Percentiles rank a stretch among this genome's conserved stretches.
These are phyloP conservation scores for Engystomops pustulosus DNA, from an alignment of 2,113 vertebrate genomes.

Conservation along the genomic window DNA sequence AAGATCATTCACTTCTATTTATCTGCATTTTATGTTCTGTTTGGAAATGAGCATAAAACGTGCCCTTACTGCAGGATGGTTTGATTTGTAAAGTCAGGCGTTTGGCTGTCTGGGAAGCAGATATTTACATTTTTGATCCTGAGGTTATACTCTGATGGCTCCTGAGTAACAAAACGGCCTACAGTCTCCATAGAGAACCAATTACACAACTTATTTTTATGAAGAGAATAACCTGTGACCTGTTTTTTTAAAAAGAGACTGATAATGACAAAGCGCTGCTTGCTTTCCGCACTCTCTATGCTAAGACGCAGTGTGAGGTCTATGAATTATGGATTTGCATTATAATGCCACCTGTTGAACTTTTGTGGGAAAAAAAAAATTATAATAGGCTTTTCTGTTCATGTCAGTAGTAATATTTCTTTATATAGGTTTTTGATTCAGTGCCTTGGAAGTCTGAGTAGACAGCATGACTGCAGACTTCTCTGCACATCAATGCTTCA, in stretches of 20 bases:
- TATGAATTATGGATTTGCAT: constrained; percentile 20
- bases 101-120: background rate
- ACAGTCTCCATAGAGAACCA: background rate
- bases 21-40: constrained; percentile 38
- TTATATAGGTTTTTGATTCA: constrained; percentile 12
- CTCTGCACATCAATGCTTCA: background rate
- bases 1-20: background rate
- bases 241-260: constrained; percentile 34
- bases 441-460: background rate
- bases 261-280: background rate
- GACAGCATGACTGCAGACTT: background rate
- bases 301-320: background rate
- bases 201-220: constrained; percentile 16
- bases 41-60: background rate
- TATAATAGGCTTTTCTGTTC: constrained; percentile 26
- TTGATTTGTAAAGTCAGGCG: constrained; percentile 15
- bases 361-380: constrained; percentile 38
- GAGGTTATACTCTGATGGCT: background rate
- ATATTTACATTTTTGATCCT: constrained; percentile 29
- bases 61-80: background rate
- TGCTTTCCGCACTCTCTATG: background rate
- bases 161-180: background rate
- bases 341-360: constrained; percentile 19
- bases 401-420: background rate
- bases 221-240: constrained; percentile 23